Conservation (phyloP, 2,888 invertebrate species). For the Trachelus troglodyta region DNA sequence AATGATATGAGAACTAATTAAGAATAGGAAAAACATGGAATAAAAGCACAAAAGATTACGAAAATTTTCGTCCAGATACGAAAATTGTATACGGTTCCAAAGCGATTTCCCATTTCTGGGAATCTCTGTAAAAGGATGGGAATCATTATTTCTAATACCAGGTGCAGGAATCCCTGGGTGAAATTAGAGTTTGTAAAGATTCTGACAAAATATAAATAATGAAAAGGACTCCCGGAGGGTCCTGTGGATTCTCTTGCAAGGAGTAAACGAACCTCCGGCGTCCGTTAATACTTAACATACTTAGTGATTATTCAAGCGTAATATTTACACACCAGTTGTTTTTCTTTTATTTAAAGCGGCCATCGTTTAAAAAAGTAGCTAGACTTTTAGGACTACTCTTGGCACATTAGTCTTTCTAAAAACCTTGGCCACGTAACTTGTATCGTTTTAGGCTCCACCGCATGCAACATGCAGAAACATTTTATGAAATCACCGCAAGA, state of each 20-base stretch:
- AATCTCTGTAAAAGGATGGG: not conserved
- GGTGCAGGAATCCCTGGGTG: not conserved
- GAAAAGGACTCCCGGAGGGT: not conserved
- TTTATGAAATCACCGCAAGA: not conserved
- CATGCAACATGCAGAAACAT: not conserved
- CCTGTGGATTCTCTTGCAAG: not conserved
- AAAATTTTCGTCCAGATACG: constrained; percentile 12
- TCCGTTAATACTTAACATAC: not conserved
- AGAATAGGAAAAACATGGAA: constrained; percentile 1
- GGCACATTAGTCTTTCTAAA: too few species aligned
- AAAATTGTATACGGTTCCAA: constrained; percentile 31
- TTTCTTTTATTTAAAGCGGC: not conserved
- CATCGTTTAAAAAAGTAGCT: not conserved
- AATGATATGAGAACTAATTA: not conserved
- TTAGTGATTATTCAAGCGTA: not conserved
- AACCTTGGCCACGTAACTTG: too few species aligned
- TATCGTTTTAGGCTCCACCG: too few species aligned
- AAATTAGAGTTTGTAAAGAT: not conserved
- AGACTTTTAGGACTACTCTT: too few species aligned
- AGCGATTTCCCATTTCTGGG: constrained; percentile 14
- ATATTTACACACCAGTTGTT: not conserved
- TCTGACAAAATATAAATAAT: not conserved
- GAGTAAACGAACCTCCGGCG: not conserved
- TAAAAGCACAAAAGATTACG: constrained; percentile 33
- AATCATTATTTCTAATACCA: not conserved